A percentile compares a stretch with the other conserved stretches of the same genome.
Evolutionary conservation across 1,140 invertebrate species (phyloP).

Genomic region (Microvelia longipes): DNA sequence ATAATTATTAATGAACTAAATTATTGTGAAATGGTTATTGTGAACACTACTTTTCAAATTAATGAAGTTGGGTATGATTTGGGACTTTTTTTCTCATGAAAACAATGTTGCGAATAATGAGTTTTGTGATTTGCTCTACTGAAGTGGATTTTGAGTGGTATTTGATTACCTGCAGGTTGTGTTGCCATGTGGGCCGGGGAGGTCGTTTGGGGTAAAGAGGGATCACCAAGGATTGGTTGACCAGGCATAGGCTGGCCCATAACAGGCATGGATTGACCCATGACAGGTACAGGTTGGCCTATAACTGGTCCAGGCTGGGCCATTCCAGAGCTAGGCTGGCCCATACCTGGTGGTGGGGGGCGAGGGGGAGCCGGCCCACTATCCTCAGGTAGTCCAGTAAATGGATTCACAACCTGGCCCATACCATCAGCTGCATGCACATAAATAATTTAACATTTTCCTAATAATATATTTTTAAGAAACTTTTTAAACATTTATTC

Average conservation of each 20-base stretch:
- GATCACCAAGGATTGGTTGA: not conserved
- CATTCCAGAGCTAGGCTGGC: slow-evolving; percentile 28
- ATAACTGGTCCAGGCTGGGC: slow-evolving; percentile 23
- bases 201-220: not conserved
- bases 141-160: too few species aligned
- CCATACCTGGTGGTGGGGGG: slow-evolving; percentile 29
- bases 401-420: slow-evolving; percentile 21
- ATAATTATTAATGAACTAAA: too few species aligned
- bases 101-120: too few species aligned
- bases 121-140: too few species aligned
- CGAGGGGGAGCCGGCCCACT: slow-evolving; percentile 28
- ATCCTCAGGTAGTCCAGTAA: slow-evolving; percentile 14
- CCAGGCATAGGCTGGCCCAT: slow-evolving; percentile 22
- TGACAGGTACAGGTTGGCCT: slow-evolving; percentile 30
- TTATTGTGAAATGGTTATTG: too few species aligned
- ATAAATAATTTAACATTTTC: slow-evolving; percentile 15
- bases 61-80: too few species aligned
- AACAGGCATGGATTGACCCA: slow-evolving; percentile 23
- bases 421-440: slow-evolving; percentile 26
- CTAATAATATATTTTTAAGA: not conserved
- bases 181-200: slow-evolving; percentile 16
- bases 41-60: too few species aligned
- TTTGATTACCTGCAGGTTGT: slow-evolving; percentile 5
- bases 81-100: too few species aligned
- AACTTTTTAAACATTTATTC: not conserved